Percentiles rank a stretch among this genome's conserved stretches.
Evolutionary conservation across 1,140 invertebrate genomes (phyloP).

Genomic region (Oscheius sp.): DNA sequence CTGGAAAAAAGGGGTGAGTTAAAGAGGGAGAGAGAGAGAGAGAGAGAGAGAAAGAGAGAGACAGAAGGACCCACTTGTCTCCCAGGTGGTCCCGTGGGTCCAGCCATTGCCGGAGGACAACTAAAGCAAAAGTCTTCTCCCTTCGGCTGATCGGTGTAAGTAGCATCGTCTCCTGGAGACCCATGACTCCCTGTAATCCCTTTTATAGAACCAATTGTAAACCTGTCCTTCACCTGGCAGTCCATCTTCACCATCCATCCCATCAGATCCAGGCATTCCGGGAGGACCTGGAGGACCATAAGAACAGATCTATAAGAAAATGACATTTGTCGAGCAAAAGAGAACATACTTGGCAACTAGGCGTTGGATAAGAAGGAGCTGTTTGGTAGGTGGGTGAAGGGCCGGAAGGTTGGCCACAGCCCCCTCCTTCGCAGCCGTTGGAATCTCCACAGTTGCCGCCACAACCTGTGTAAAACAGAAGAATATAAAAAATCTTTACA

Average conservation of each 20-base stretch:
- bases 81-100: neutral
- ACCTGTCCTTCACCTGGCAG: slow-evolving; percentile 1
- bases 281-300: slow-evolving; percentile 13
- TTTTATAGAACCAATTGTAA: no score
- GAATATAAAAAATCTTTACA: no score
- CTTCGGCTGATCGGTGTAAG: neutral
- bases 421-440: no score
- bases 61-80: no score
- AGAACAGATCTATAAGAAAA: neutral
- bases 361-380: neutral
- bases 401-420: no score
- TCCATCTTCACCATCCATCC: slow-evolving; percentile 19
- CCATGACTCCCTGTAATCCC: slow-evolving; percentile 9
- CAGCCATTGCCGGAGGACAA: slow-evolving; percentile 1
- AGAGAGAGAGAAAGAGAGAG: no score
- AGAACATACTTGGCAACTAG: neutral
- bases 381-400: neutral
- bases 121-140: no score
- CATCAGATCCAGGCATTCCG: slow-evolving; percentile 16
- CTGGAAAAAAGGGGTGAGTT: neutral
- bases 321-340: neutral
- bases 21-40: neutral
- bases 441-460: no score
- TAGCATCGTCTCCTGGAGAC: neutral
- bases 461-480: no score